Conservation (phyloP, 2,797 vertebrate species). For the Tiaroga cobitis region DNA sequence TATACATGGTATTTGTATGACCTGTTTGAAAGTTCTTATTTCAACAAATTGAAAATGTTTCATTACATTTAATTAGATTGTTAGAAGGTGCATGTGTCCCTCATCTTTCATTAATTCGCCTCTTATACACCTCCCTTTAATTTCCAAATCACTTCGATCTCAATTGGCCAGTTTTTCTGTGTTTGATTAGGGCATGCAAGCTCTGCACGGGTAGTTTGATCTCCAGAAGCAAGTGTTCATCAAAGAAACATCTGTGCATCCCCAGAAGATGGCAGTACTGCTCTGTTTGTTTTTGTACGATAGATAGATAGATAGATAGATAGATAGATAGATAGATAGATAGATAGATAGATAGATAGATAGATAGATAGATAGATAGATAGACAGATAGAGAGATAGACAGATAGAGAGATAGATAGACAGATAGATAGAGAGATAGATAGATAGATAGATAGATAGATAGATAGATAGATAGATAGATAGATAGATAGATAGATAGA, state of each 20-base stretch:
- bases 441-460: too few relatives aligned
- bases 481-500: too few relatives aligned
- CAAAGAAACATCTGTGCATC: background rate
- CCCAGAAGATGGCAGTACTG: conserved; percentile 18
- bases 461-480: too few relatives aligned
- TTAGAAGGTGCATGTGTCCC: background rate
- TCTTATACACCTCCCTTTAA: background rate
- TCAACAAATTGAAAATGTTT: background rate
- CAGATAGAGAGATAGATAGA: too few relatives aligned
- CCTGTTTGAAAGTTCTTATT: too few relatives aligned
- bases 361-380: background rate
- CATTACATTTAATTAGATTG: background rate
- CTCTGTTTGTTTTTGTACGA: background rate
- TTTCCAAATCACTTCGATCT: background rate
- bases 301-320: background rate
- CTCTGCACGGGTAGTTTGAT: background rate
- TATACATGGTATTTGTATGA: too few relatives aligned
- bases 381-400: background rate
- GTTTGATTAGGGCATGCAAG: background rate
- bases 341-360: too few relatives aligned
- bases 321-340: background rate
- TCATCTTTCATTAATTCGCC: too few relatives aligned
- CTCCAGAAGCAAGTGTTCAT: background rate
- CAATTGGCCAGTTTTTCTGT: background rate
- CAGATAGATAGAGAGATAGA: too few relatives aligned